Evolutionary conservation across 2,888 invertebrate species (phyloP), one percentile per base, ranked within the genome.

Genomic region (Philereme vetulata): DNA sequence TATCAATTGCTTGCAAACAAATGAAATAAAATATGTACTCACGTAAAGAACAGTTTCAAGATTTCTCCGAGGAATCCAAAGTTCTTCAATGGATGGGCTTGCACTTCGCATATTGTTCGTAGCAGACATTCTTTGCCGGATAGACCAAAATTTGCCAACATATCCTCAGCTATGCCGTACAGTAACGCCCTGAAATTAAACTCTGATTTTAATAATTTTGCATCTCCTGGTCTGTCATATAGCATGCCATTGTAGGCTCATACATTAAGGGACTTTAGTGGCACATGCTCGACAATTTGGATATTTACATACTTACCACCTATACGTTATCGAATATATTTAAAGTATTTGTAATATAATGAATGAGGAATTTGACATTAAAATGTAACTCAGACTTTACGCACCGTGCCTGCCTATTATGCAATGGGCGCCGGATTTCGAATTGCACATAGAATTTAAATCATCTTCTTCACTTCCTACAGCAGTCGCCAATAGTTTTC

Each of bases 61-160:
- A 97, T 93, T 92, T 97, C 97, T 0, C 97, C 97, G 46, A 97
- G 82, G 51, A 97, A 93, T 4, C 97, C 97, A 72, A 96, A 96
- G 72, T 96, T 95, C 51, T 93, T 93, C 64, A 97, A 84, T 0
- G 95, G 95, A 76, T 96, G 95, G 0, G 97, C 96, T 75, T 97
- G 97, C 45, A 97, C 95, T 85, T 97, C 97, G 75, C 97, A 97
- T 64, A 97, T 97, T 1, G 97, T 96, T 65, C 97, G 91, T 50
- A 97, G 85, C 0, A 97, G 84, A 77, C 97, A 97, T 4, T 96
- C 96, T 75, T 95, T 96, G 33, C 97, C 97, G 67, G 97, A 94
- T 87, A 97, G 86, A 0, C 97, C 97, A 66, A 97, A 96, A 71
- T 96, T 96, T 46, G 95, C 93, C 54, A 97, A 84, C 79, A 97